Percentiles rank a stretch among this genome's conserved stretches.
These are phyloP conservation scores for Pheosia tremula DNA, from an alignment of 2,888 invertebrate species.

Conservation along the genomic window DNA sequence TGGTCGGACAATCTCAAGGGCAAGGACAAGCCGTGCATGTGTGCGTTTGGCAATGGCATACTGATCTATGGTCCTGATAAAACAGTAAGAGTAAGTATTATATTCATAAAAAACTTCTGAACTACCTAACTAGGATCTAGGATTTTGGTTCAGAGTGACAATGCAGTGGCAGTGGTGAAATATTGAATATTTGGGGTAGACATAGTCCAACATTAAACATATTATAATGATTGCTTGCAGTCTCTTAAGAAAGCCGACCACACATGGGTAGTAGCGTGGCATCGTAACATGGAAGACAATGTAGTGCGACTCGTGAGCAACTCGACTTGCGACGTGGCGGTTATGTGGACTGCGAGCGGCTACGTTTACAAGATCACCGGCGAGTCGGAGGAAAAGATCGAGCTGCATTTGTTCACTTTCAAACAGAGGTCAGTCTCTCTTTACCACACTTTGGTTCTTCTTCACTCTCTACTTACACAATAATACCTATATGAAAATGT, in stretches of 20 bases:
- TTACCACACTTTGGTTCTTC: too few relatives aligned
- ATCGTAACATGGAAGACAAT: conserved; percentile 43
- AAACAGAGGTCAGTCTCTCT: conserved; percentile 61
- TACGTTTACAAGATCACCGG: conserved; percentile 60
- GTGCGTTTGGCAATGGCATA: conserved; percentile 66
- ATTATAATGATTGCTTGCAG: conserved; percentile 39
- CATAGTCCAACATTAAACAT: neutral
- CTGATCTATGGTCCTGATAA: conserved; percentile 72
- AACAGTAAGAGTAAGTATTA: conserved; percentile 59
- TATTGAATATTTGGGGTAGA: too few relatives aligned
- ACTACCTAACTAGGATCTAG: too few relatives aligned
- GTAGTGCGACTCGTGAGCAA: conserved; percentile 63
- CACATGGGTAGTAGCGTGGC: conserved; percentile 68
- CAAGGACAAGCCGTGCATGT: conserved; percentile 51
- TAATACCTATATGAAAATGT: neutral
- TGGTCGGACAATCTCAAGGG: conserved; percentile 62
- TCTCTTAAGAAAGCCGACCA: conserved; percentile 62
- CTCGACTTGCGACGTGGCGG: conserved; percentile 56
- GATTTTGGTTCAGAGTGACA: too few relatives aligned
- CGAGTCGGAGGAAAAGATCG: conserved; percentile 63
- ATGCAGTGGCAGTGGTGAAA: too few relatives aligned
- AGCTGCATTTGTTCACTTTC: conserved; percentile 56
- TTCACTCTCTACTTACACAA: neutral
- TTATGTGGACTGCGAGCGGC: conserved; percentile 64
- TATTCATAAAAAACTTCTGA: neutral